Percentiles rank a stretch among this genome's conserved stretches.
These are phyloP conservation scores for silkworm (Bombyx mori) DNA, from an alignment of 1,140 invertebrate genomes.

Conservation along the genomic window ASM3026992v2 NC_085126.1:9517501-9518000, in stretches of 20 bases:
- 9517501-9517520: conserved; percentile 32
- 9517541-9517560: conserved; percentile 83
- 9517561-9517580: conserved; percentile 79
- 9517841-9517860: too few relatives aligned
- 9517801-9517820: too few relatives aligned
- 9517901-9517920: too few relatives aligned
- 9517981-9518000: too few relatives aligned
- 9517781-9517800: too few relatives aligned
- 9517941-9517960: too few relatives aligned
- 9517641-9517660: conserved; percentile 76
- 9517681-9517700: conserved; percentile 77
- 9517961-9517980: too few relatives aligned
- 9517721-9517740: conserved; percentile 61
- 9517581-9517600: conserved; percentile 72
- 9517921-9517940: too few relatives aligned
- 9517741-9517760: neutral
- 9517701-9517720: conserved; percentile 75
- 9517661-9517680: conserved; percentile 79
- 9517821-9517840: too few relatives aligned
- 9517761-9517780: neutral
- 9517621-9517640: conserved; percentile 57
- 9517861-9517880: too few relatives aligned
- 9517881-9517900: too few relatives aligned
- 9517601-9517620: conserved; percentile 83
- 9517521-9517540: conserved; percentile 82